These are phyloP conservation scores for Ormyrus rosae DNA, from an alignment of 2,888 invertebrate genomes.

Conservation along the genomic window DNA sequence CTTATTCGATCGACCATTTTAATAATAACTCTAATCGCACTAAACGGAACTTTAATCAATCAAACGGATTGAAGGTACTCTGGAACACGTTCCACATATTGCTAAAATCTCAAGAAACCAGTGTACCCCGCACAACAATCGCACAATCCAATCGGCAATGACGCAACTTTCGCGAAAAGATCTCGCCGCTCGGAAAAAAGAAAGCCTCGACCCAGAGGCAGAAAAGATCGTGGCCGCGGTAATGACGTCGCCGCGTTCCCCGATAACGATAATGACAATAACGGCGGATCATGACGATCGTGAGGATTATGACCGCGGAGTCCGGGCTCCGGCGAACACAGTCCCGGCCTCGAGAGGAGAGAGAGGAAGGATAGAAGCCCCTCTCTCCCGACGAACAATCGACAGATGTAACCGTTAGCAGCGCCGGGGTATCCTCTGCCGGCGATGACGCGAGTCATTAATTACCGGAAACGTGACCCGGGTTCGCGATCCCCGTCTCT, in stretches of 20 bases:
- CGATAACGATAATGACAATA: slow-evolving; percentile 52
- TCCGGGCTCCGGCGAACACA: neutral
- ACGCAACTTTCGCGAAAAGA: too few relatives aligned
- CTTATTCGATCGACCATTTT: too few relatives aligned
- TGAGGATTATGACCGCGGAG: slow-evolving; percentile 47
- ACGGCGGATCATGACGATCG: slow-evolving; percentile 47
- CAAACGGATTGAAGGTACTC: too few relatives aligned
- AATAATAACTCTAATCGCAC: too few relatives aligned
- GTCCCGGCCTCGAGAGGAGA: slow-evolving; percentile 1
- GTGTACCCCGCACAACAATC: too few relatives aligned
- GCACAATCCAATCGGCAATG: too few relatives aligned
- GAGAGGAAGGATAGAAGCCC: slow-evolving; percentile 13
- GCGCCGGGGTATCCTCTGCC: slow-evolving; percentile 45
- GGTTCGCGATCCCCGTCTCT: slow-evolving; percentile 47
- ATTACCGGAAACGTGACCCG: slow-evolving; percentile 72
- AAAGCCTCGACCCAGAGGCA: neutral
- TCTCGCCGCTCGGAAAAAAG: too few relatives aligned
- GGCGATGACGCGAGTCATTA: slow-evolving; percentile 71
- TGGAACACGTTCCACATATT: too few relatives aligned
- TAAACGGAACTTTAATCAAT: too few relatives aligned
- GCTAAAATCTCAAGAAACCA: too few relatives aligned
- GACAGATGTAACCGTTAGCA: slow-evolving; percentile 67
- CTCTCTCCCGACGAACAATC: slow-evolving; percentile 63
- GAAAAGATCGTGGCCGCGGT: slow-evolving; percentile 26
- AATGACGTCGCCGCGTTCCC: slow-evolving; percentile 19